A percentile compares a stretch with the other conserved stretches of the same genome.
Conservation (phyloP, 1,140 invertebrate genomes). For the Ceratina calcarata region DNA sequence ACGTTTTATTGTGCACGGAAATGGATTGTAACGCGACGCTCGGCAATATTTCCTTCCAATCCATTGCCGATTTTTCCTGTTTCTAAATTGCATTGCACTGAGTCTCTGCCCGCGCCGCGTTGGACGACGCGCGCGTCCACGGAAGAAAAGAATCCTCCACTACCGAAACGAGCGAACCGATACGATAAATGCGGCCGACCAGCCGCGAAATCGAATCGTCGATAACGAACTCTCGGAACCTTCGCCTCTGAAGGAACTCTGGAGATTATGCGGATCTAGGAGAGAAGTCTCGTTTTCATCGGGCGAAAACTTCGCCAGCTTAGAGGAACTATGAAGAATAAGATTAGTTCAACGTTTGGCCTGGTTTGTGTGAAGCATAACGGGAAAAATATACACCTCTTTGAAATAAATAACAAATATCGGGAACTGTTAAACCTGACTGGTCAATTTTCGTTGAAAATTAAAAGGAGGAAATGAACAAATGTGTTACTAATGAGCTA, state of each 20-base stretch:
- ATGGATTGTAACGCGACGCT: not conserved
- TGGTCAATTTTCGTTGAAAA: too few species aligned
- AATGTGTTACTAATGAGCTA: too few species aligned
- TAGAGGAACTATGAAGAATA: not conserved
- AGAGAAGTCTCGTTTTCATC: not conserved
- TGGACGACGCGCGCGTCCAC: conserved; percentile 13
- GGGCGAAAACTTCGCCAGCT: not conserved
- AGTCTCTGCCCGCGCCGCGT: not conserved
- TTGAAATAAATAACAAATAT: not conserved
- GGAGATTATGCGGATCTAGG: conserved; percentile 6
- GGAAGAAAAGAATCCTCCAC: conserved; percentile 8
- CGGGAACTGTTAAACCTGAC: not conserved
- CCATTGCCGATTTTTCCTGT: conserved; percentile 7
- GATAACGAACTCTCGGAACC: conserved; percentile 31
- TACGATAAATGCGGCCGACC: conserved; percentile 33
- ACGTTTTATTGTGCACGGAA: not conserved
- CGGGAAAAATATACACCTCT: not conserved
- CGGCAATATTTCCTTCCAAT: conserved; percentile 23
- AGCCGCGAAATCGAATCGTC: conserved; percentile 48
- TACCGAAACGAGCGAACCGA: conserved; percentile 2
- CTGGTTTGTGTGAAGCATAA: not conserved
- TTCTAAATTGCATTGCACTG: not conserved
- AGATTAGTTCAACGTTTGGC: conserved; percentile 12
- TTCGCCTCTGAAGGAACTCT: not conserved
- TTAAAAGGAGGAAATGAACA: too few species aligned